Evolutionary conservation across 2,113 vertebrate species (phyloP).

Genomic region (Malurus cyaneus): DNA sequence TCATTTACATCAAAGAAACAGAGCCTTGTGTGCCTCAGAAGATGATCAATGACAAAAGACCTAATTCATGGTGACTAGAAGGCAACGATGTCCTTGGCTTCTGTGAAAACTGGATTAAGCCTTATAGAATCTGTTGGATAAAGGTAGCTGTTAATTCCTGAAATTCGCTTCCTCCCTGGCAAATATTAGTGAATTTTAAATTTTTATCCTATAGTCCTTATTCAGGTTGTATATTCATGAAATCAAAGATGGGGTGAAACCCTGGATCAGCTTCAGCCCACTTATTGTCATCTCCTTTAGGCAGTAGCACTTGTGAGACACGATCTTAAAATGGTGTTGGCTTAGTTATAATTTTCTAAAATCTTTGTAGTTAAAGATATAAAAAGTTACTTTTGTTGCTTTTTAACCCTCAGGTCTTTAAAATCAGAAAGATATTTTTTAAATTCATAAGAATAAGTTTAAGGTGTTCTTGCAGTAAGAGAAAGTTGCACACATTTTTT

Average conservation of each 20-base stretch:
- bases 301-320: not conserved
- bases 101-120: not conserved
- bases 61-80: not conserved
- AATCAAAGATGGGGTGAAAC: not conserved
- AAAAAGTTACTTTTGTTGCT: not conserved
- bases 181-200: not conserved
- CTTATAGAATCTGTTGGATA: not conserved
- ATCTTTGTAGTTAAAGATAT: not conserved
- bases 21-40: not conserved
- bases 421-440: not conserved
- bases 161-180: not conserved
- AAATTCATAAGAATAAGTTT: not conserved
- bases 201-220: not conserved
- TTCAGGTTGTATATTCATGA: not conserved
- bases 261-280: not conserved
- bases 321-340: not conserved
- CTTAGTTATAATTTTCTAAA: not conserved
- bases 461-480: not conserved
- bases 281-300: not conserved
- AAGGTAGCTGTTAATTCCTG: not conserved
- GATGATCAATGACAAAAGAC: not conserved
- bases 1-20: not conserved
- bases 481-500: not conserved
- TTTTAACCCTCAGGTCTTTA: not conserved
- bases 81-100: not conserved